A percentile compares a stretch with the other conserved stretches of the same genome.
phyloP scores from a whole-genome alignment of 2,797 vertebrate genomes.

The Apogon talboti region DNA sequence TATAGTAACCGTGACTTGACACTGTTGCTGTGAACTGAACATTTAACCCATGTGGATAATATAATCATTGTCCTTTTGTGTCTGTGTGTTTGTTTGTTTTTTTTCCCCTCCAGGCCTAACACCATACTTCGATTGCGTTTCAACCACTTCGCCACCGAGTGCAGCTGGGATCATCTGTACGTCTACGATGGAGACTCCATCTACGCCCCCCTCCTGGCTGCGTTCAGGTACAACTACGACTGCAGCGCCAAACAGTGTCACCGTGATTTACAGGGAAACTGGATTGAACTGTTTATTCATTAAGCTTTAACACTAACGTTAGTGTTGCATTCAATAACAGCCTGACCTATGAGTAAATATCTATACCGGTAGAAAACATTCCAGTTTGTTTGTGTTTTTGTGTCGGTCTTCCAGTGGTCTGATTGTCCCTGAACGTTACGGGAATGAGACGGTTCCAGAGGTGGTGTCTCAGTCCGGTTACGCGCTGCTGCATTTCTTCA shows the following conservation, averaged over 20 bases:
- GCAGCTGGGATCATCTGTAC: slow-evolving; percentile 98
- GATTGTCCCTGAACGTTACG: slow-evolving; percentile 93
- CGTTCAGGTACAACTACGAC: slow-evolving; percentile 89
- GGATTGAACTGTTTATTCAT: too few relatives aligned
- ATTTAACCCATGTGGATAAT: too few relatives aligned
- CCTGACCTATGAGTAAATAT: background rate
- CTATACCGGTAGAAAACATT: too few relatives aligned
- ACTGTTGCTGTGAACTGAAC: too few relatives aligned
- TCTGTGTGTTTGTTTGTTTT: too few relatives aligned
- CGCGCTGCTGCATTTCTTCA: slow-evolving; percentile 96
- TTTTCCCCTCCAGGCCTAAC: slow-evolving; percentile 84
- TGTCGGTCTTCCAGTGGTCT: slow-evolving; percentile 84
- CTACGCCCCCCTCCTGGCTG: slow-evolving; percentile 93
- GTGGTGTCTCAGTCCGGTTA: slow-evolving; percentile 92
- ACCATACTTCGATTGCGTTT: slow-evolving; percentile 91
- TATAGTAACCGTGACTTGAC: too few relatives aligned
- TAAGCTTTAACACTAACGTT: too few relatives aligned
- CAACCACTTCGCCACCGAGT: slow-evolving; percentile 96
- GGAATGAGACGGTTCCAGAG: slow-evolving; percentile 93
- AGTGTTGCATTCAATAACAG: background rate
- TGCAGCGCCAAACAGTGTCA: too few relatives aligned
- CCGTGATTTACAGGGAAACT: too few relatives aligned
- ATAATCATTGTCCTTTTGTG: too few relatives aligned
- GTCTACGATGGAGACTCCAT: slow-evolving; percentile 97
- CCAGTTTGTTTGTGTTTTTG: background rate